These are phyloP conservation scores for Eulemur rufifrons DNA, from an alignment of 2,113 vertebrate species.

Conservation along the genomic window DNA sequence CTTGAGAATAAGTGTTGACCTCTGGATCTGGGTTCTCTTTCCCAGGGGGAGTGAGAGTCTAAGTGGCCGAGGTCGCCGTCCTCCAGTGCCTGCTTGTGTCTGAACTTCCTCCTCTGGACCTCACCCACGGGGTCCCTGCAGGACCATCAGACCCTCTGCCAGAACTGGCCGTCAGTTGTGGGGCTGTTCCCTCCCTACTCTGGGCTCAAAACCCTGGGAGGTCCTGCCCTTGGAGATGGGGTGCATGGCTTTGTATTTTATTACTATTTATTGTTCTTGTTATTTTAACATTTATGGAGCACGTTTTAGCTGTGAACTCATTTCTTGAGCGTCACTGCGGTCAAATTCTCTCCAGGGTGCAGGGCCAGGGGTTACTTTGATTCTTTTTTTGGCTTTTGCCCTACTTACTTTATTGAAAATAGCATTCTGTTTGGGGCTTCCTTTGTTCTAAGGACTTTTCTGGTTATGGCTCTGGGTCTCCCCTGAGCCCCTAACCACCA, in stretches of 20 bases:
- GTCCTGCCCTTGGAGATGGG: conserved; percentile 11
- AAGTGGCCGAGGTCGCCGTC: background rate
- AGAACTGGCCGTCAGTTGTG: background rate
- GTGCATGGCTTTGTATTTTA: conserved; percentile 60
- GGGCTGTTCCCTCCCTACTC: background rate
- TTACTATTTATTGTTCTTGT: conserved; percentile 75
- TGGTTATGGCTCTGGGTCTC: background rate
- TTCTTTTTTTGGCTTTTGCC: conserved; percentile 59
- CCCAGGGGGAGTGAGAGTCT: background rate
- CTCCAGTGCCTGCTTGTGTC: background rate
- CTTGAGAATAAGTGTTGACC: background rate
- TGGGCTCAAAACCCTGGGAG: conserved; percentile 13
- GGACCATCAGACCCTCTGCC: background rate
- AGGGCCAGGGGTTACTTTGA: conserved; percentile 41
- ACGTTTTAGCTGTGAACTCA: conserved; percentile 71
- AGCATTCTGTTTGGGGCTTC: background rate
- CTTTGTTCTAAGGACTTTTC: conserved; percentile 47
- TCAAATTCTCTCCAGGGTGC: conserved; percentile 62
- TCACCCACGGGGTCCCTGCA: background rate
- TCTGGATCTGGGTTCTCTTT: background rate
- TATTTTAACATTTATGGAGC: conserved; percentile 76
- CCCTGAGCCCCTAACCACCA: background rate
- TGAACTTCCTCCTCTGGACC: background rate
- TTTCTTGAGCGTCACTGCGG: conserved; percentile 64
- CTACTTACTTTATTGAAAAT: conserved; percentile 69